Base-by-base conservation (phyloP, 1,140 invertebrate species). In the Cataglyphis hispanica region DNA sequence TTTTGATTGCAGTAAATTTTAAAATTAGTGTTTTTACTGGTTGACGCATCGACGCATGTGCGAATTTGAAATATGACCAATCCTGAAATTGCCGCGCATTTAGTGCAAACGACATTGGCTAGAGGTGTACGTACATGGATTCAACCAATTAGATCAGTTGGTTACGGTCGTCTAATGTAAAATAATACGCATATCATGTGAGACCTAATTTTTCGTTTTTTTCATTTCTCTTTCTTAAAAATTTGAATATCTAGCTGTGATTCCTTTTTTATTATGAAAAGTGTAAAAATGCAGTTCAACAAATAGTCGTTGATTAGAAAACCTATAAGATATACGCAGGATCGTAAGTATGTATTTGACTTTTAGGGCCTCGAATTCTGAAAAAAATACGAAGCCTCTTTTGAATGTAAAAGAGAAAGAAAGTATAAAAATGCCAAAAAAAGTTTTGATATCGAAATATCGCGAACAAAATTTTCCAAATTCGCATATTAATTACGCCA, bases 11-110 rank as follows among this genome's bases (percentile, higher is more conserved):
- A 31, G 25, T 7, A 63, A 63, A 63, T 63, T 63, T 13, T 6
- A 7, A 31, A 63, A 63, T 43, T 43, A 43, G 10, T 43, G 3
- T 46, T 3, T 50, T 50, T 50, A n/a, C n/a, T 19, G 16, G 46
- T 43, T 8, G 10, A 43, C 40, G 1, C n/a, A 56, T 56, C n/a
- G 25, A 69, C 2, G 25, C 43, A 19, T 50, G 13, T 16, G 13
- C n/a, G 4, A 58, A 43, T 37, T 22, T 25, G 4, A 56, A 10
- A 22, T 22, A 13, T 8, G 11, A 43, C 4, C 34, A 61, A n/a
- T 61, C 13, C 11, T 8, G 10, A 16, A 77, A 50, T 77, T 64
- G 13, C 58, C 40, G 60, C 60, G 58, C 16, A 77, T 43, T 77
- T 6, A 6, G 6, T 6, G 19, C 11, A 60, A 22, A 43, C 19